phyloP scores from a whole-genome alignment of 2,113 vertebrate species.

The Oreotragus oreotragus region DNA sequence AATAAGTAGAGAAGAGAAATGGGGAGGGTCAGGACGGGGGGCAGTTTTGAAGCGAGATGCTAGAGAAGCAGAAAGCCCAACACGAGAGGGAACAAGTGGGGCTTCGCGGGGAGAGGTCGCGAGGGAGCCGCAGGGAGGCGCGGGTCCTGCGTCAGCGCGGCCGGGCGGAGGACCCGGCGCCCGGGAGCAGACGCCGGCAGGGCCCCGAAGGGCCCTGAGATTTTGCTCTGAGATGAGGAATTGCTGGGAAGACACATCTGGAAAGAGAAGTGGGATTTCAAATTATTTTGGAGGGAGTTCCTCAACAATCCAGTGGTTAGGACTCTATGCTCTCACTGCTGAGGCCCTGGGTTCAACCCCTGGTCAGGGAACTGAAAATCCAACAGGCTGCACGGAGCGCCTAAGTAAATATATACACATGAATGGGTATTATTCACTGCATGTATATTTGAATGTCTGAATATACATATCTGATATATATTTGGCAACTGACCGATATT shows the following conservation, averaged over 20 bases:
- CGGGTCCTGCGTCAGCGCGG: accelerated
- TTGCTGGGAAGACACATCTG: background rate
- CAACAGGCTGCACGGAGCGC: background rate
- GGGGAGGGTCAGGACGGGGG: no score
- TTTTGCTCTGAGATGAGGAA: background rate
- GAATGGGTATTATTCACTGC: background rate
- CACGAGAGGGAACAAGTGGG: background rate
- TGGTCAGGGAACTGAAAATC: background rate
- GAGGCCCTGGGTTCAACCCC: background rate
- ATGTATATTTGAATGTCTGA: background rate
- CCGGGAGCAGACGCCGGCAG: no score
- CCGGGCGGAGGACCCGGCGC: accelerated
- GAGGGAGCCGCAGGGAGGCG: background rate
- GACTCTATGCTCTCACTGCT: background rate
- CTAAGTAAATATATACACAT: background rate
- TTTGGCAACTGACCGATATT: background rate
- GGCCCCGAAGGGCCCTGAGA: background rate
- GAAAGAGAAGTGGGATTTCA: background rate
- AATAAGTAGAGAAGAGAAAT: background rate
- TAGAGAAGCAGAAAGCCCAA: background rate
- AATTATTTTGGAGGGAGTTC: background rate
- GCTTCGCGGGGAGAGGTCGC: accelerated
- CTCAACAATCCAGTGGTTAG: background rate
- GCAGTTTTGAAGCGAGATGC: background rate
- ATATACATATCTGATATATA: background rate